These are phyloP conservation scores for Drosophila sp. DNA, from an alignment of 1,140 invertebrate genomes.

Conservation along the genomic window DNA sequence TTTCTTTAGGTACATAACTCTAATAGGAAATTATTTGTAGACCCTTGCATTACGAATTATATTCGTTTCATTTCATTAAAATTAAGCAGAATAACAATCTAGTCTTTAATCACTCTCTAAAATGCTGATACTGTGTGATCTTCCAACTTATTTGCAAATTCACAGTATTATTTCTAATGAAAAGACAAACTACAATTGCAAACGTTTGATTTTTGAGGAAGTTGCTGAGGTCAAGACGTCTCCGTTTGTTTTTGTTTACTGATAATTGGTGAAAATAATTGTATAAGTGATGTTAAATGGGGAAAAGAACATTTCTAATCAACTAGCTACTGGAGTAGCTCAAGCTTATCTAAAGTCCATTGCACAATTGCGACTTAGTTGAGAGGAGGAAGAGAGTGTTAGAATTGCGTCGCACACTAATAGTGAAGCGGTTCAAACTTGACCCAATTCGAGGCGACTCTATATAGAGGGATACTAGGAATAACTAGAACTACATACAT, in stretches of 20 bases:
- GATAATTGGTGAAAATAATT: slow-evolving; percentile 5
- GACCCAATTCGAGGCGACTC: slow-evolving; percentile 30
- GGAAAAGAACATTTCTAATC: neutral
- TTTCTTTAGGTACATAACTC: too few relatives aligned
- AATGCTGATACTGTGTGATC: too few relatives aligned
- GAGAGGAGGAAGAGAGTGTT: slow-evolving; percentile 10
- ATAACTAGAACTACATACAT: neutral
- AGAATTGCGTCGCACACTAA: slow-evolving; percentile 13
- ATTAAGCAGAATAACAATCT: too few relatives aligned
- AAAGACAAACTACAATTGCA: too few relatives aligned
- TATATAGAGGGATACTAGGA: neutral
- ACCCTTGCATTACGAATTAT: too few relatives aligned
- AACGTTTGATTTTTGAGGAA: neutral
- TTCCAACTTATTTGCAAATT: neutral
- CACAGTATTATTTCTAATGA: neutral
- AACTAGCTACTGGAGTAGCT: neutral
- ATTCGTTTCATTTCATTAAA: too few relatives aligned
- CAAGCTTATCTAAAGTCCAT: neutral
- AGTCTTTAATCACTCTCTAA: too few relatives aligned
- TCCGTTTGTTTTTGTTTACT: neutral
- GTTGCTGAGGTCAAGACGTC: slow-evolving; percentile 2
- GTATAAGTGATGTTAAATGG: neutral
- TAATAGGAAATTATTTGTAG: too few relatives aligned
- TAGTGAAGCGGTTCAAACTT: slow-evolving; percentile 51
- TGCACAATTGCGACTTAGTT: slow-evolving; percentile 8